Evolutionary conservation across 2,113 vertebrate genomes (phyloP).

Genomic region (Catagonus wagneri): DNA sequence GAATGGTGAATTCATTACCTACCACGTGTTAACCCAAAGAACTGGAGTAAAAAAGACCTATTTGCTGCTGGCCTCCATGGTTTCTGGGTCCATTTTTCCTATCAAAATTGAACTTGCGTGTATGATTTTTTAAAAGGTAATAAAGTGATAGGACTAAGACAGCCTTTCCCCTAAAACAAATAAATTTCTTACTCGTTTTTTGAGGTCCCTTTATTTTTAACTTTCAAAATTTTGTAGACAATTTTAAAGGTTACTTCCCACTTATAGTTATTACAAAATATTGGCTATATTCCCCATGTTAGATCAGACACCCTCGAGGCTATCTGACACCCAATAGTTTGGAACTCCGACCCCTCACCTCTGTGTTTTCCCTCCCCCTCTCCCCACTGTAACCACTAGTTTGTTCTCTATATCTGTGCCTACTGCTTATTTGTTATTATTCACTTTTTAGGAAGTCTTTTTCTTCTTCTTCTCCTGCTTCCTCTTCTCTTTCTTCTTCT

Average conservation of each 20-base stretch:
- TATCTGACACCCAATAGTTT: not conserved
- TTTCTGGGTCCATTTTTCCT: constrained; percentile 64
- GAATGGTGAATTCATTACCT: constrained; percentile 76
- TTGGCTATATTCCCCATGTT: not conserved
- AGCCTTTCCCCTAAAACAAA: not conserved
- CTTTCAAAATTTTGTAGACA: not conserved
- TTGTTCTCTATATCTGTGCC: not conserved
- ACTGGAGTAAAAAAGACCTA: not conserved
- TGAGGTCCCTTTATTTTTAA: not conserved
- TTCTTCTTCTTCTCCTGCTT: no score
- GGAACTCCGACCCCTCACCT: not conserved
- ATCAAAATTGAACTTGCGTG: constrained; percentile 68
- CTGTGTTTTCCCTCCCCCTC: not conserved
- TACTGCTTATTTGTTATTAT: not conserved
- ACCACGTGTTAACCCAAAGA: constrained; percentile 69
- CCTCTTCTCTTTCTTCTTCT: no score
- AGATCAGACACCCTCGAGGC: not conserved
- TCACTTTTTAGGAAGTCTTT: no score
- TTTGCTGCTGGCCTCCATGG: constrained; percentile 29
- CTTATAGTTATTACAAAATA: not conserved
- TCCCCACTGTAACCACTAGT: not conserved
- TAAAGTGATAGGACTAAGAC: not conserved
- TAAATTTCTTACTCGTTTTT: not conserved
- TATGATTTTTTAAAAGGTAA: not conserved
- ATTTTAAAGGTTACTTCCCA: not conserved